Conservation (phyloP, 2,888 invertebrate genomes). For the Liposcelis brunnea region DNA sequence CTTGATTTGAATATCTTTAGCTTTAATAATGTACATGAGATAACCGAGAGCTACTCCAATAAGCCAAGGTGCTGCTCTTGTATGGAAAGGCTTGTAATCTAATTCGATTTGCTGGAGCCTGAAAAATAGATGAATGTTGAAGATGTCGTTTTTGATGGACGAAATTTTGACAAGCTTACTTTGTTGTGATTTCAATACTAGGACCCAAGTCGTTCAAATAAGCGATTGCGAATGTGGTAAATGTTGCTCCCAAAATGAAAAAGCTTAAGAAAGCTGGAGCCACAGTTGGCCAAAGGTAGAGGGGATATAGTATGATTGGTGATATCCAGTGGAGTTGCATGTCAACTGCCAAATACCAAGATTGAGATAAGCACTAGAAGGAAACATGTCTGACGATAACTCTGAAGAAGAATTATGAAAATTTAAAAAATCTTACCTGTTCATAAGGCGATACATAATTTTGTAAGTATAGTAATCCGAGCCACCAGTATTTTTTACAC, state of each 20-base stretch:
- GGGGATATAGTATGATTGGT: constrained; percentile 26
- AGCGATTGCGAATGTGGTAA: too few relatives aligned
- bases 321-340: constrained; percentile 48
- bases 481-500: constrained; percentile 18
- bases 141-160: too few relatives aligned
- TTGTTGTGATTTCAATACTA: too few relatives aligned
- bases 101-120: constrained; percentile 18
- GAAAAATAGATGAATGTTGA: too few relatives aligned
- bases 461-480: constrained; percentile 18
- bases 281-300: not conserved
- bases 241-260: not conserved
- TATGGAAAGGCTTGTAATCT: constrained; percentile 25
- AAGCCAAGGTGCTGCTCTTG: constrained; percentile 26
- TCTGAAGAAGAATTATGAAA: too few relatives aligned
- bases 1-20: not conserved
- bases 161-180: too few relatives aligned
- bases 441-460: constrained; percentile 16
- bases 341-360: constrained; percentile 49
- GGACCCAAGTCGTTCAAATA: too few relatives aligned
- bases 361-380: constrained; percentile 50
- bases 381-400: constrained; percentile 20
- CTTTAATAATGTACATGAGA: constrained; percentile 17
- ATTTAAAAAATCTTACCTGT: too few relatives aligned
- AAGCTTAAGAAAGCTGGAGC: not conserved
- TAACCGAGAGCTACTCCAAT: constrained; percentile 27